Conservation (phyloP, 2,888 invertebrate genomes). For the Cybosia mesomella region DNA sequence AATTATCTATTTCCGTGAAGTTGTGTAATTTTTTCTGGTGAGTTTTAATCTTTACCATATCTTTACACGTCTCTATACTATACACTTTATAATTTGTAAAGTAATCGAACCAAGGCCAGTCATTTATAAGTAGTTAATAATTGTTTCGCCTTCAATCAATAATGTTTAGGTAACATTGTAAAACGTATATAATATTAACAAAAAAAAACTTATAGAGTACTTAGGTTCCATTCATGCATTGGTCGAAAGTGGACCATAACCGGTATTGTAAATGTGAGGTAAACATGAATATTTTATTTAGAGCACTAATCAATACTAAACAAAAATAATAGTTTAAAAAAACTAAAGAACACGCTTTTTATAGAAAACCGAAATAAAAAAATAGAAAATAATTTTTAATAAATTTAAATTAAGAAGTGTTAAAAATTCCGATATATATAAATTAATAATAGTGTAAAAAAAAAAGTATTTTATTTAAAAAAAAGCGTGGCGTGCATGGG, state of each 20-base stretch:
- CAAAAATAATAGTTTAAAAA: no score
- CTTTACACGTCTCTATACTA: not conserved
- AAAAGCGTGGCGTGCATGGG: no score
- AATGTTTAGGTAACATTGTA: not conserved
- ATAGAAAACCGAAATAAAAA: no score
- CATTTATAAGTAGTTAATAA: not conserved
- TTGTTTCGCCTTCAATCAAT: not conserved
- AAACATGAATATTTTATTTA: not conserved
- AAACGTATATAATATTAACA: not conserved
- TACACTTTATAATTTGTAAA: constrained; percentile 2
- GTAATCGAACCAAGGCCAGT: constrained; percentile 1
- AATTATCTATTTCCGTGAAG: not conserved
- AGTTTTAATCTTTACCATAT: not conserved
- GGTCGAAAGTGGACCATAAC: not conserved
- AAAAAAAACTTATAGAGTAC: no score
- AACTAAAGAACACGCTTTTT: no score
- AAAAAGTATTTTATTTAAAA: no score
- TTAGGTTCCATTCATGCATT: not conserved
- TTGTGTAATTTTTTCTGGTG: not conserved
- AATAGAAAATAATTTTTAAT: no score
- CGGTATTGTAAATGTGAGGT: not conserved
- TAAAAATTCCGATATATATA: no score
- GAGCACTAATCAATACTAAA: not conserved
- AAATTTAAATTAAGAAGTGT: no score
- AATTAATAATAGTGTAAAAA: no score